Base-by-base conservation (phyloP, 2,113 vertebrate genomes). In the Bubalus kerabau region DNA sequence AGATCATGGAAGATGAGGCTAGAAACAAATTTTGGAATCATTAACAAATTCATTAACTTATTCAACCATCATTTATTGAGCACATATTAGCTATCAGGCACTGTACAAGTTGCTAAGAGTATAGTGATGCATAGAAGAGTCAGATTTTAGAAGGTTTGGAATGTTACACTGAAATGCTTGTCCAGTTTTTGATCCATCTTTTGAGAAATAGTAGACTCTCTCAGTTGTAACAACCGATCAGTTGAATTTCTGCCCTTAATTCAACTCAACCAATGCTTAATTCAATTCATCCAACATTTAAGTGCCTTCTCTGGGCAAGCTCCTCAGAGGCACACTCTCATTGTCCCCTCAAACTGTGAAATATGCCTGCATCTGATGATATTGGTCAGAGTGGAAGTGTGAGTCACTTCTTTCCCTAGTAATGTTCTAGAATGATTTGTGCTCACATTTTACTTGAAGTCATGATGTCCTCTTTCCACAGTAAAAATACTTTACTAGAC, bases 341-440 rank as follows among this genome's bases (percentile, higher is more conserved):
- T 19, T 46, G 19, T 60, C 76, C 40, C 88, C 52, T 56, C 56
- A 81, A 56, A n/a, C 40, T 24, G 6, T 48, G 52, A 64, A 50
- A 50, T 30, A 2, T 67, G 59, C 40, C 50, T 87, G 26, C 59
- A 85, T 19, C 60, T 36, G 52, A 60, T 32, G 74, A 67, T 17
- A 84, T 16, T 48, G 43, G 21, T 60, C 5, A n/a, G 62, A 87
- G 83, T 36, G 43, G 6, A 95, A 62, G 64, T 56, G 78, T 48
- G 32, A 94, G 57, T 64, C 64, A 81, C 36, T 88, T 74, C 30
- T 64, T 87, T 64, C 32, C 26, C 21, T 64, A 46, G n/a, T 60
- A 90, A 54, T 67, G 87, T 95, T 97, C 43, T 71, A 76, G 62
- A 92, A 71, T 86, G 80, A 57, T 91, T 87, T 80, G 46, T 87